phyloP scores from a whole-genome alignment of 1,140 invertebrate species.

The Drosophila navojoa region DNA sequence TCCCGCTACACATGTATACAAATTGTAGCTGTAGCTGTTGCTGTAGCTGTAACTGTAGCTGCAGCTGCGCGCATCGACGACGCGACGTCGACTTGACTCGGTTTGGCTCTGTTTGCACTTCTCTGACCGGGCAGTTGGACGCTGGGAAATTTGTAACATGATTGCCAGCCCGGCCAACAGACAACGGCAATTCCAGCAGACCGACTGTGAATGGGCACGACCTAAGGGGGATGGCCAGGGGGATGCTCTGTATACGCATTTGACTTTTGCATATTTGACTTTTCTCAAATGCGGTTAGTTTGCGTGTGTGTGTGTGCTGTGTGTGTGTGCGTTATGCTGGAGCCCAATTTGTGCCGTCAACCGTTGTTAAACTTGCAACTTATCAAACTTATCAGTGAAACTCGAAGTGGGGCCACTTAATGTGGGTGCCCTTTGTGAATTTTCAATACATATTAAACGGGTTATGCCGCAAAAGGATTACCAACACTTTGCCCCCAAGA shows the following conservation, averaged over 20 bases:
- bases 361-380: conserved; percentile 77
- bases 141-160: conserved; percentile 74
- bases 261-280: conserved; percentile 81
- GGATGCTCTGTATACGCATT: conserved; percentile 41
- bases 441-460: conserved; percentile 80
- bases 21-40: conserved; percentile 69
- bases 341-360: conserved; percentile 74
- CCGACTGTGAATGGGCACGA: neutral
- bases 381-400: conserved; percentile 71
- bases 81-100: conserved; percentile 22
- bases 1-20: conserved; percentile 65
- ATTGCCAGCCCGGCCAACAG: conserved; percentile 58
- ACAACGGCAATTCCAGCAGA: conserved; percentile 33
- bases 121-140: conserved; percentile 21
- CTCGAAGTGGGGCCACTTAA: conserved; percentile 63
- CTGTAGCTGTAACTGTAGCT: conserved; percentile 51
- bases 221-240: neutral
- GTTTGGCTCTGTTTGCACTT: conserved; percentile 37
- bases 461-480: conserved; percentile 80
- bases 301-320: conserved; percentile 9
- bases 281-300: conserved; percentile 53
- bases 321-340: conserved; percentile 30
- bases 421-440: conserved; percentile 72
- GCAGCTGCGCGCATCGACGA: conserved; percentile 50
- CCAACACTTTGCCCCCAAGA: conserved; percentile 72